Evolutionary conservation across 2,797 vertebrate species (phyloP), one percentile per base, ranked within the genome.

Genomic region (Ctenopoma kingsleyae): DNA sequence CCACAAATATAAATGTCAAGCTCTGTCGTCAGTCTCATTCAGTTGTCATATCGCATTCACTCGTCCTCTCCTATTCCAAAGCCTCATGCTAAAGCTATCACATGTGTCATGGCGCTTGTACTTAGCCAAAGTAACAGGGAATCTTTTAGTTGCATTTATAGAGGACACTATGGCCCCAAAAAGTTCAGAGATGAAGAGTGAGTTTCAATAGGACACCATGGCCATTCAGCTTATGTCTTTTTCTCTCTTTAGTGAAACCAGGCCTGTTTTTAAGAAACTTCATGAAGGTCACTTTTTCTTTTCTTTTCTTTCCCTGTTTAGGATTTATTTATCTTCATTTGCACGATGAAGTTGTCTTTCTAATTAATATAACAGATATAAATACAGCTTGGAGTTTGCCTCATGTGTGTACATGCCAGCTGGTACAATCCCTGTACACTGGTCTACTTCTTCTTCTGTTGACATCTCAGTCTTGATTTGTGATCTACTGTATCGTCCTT

Each of bases 101-200:
- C 81, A 80, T 92, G 86, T 87, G 89, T 82, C 76, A 35, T 40
- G 78, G 78, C 32, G 71, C 72, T 76, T 79, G 71, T 83, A 65
- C 75, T 71, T 61, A 75, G 80, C 75, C 71, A 20, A 75, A 77
- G 87, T 83, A 86, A 85, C 89, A 73, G 73, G 78, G 85, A 89
- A 89, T 87, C 83, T 82, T 85, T 92, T 90, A 80, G 79, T 48
- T 87, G 83, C 82, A 80, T 91, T 90, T 88, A 89, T 84, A 85
- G 87, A 88, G 86, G 74, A 90, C 82, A 78, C 71, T 85, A 84
- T 58, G 82, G 79, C 80, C 78, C 20, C 59, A 55, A 12, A 32
- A 66, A 86, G 88, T 92, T 91, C 89, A 93, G 91, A 93, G 89
- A 78, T 53, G 41, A 51, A 48, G 62, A 65, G 64, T 15, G 48